These are phyloP conservation scores for Micropoecilia bifurca DNA, from an alignment of 2,797 vertebrate species.

Conservation along the genomic window DNA sequence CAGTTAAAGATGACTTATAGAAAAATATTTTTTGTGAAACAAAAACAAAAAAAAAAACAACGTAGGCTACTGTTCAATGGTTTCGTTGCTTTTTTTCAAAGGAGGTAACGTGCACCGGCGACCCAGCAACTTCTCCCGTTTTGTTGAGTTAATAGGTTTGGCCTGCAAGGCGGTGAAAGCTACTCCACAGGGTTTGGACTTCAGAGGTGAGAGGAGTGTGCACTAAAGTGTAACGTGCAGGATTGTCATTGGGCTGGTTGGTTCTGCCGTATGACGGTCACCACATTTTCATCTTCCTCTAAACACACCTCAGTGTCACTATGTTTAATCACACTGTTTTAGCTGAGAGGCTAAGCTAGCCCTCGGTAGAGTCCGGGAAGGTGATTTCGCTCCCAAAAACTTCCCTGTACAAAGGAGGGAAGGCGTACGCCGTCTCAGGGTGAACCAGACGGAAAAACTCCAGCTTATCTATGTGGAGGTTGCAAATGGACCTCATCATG, in stretches of 20 bases:
- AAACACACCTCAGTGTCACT: constrained; percentile 58
- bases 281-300: constrained; percentile 59
- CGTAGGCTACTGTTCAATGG: constrained; percentile 47
- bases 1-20: constrained; percentile 51
- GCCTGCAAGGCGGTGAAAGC: constrained; percentile 57
- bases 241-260: constrained; percentile 83
- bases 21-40: constrained; percentile 66
- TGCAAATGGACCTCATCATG: constrained; percentile 91
- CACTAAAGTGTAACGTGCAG: constrained; percentile 81
- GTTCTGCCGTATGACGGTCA: constrained; percentile 71
- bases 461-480: constrained; percentile 92
- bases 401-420: constrained; percentile 91
- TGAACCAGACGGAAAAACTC: constrained; percentile 92
- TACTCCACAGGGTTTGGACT: constrained; percentile 47
- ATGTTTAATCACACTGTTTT: constrained; percentile 29
- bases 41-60: constrained; percentile 8
- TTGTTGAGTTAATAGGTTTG: constrained; percentile 59
- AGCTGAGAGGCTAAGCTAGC: constrained; percentile 72
- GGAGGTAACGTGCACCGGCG: constrained; percentile 60
- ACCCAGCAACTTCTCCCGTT: constrained; percentile 56
- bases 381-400: constrained; percentile 90
- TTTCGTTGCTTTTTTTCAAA: constrained; percentile 45
- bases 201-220: constrained; percentile 71
- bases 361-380: constrained; percentile 88
- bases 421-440: constrained; percentile 87